Evolutionary conservation across 2,888 invertebrate species (phyloP).

Genomic region (Phorcus lineatus): DNA sequence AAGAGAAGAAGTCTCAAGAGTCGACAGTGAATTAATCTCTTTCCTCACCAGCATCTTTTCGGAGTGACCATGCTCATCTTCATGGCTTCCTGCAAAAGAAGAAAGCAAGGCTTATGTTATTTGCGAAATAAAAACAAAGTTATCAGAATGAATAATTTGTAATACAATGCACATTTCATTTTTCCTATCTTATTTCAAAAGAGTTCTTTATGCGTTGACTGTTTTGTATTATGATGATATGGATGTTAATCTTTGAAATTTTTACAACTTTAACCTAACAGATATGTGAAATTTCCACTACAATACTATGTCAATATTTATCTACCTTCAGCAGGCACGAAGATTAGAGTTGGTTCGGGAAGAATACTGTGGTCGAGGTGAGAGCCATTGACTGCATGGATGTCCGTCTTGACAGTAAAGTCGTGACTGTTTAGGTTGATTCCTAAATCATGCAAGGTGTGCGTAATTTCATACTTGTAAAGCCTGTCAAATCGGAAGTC

Average conservation of each 20-base stretch:
- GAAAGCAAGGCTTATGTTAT: neutral
- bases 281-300: too few relatives aligned
- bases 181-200: too few relatives aligned
- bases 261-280: too few relatives aligned
- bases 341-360: conserved; percentile 23
- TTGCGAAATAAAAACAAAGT: too few relatives aligned
- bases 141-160: too few relatives aligned
- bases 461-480: conserved; percentile 30
- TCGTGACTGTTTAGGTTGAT: neutral
- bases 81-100: conserved; percentile 21
- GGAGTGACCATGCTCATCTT: conserved; percentile 19
- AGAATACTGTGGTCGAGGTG: neutral
- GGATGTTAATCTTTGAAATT: too few relatives aligned
- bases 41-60: conserved; percentile 32
- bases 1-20: conserved; percentile 35
- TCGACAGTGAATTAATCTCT: conserved; percentile 32
- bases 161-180: too few relatives aligned
- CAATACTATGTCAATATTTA: too few relatives aligned
- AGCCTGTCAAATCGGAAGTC: conserved; percentile 24
- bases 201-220: too few relatives aligned
- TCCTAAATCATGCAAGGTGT: neutral
- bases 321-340: conserved; percentile 30
- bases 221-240: too few relatives aligned
- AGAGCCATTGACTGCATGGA: neutral
- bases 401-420: neutral